Percentiles rank a stretch among this genome's conserved stretches.
phyloP scores from a whole-genome alignment of 2,888 invertebrate genomes.

The Panorpa germanica region DNA sequence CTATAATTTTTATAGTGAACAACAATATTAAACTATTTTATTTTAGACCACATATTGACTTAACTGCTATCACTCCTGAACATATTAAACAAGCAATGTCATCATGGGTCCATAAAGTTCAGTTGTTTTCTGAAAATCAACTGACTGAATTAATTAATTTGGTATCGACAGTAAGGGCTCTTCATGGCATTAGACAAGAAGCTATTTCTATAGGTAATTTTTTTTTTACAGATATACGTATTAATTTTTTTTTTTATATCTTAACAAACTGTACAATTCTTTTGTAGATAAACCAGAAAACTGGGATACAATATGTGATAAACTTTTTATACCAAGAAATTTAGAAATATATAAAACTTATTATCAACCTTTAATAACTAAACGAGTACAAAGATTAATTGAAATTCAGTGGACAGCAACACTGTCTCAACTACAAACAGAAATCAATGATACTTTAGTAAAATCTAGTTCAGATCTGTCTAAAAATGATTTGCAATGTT shows the following conservation, averaged over 20 bases:
- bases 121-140: conserved; percentile 33
- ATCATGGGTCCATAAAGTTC: conserved; percentile 45
- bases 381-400: conserved; percentile 42
- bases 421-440: conserved; percentile 23
- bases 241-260: conserved; percentile 6
- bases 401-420: conserved; percentile 22
- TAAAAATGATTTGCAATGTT: conserved; percentile 17
- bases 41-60: conserved; percentile 20
- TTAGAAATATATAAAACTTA: conserved; percentile 51
- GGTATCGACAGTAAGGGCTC: conserved; percentile 45
- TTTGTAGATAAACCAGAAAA: conserved; percentile 35
- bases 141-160: conserved; percentile 39
- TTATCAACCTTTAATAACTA: conserved; percentile 55
- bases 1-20: neutral
- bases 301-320: conserved; percentile 41
- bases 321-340: conserved; percentile 31
- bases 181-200: conserved; percentile 53
- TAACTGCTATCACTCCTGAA: conserved; percentile 14
- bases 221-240: conserved; percentile 4
- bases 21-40: conserved; percentile 12
- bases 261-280: conserved; percentile 9
- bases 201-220: conserved; percentile 37
- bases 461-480: conserved; percentile 25
- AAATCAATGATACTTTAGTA: conserved; percentile 24
- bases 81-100: conserved; percentile 28